phyloP scores from a whole-genome alignment of 2,113 vertebrate genomes.

The Delphinus delphis region DNA sequence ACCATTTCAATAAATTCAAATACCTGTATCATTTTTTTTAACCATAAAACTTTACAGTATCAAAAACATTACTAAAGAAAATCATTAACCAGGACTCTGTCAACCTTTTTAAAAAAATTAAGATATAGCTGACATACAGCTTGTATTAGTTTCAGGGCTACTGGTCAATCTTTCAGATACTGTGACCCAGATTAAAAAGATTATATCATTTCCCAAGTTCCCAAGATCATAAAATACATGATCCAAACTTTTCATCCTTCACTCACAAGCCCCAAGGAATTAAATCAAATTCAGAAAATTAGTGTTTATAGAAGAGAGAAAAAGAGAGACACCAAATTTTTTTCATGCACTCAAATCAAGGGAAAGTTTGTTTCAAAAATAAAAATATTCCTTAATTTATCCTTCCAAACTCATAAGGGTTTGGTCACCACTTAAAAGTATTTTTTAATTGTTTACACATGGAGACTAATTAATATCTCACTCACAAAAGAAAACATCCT shows the following conservation, averaged over 20 bases:
- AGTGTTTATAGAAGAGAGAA: background rate
- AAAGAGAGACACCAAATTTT: background rate
- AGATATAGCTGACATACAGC: background rate
- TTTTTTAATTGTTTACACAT: background rate
- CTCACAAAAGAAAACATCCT: background rate
- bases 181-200: background rate
- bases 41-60: background rate
- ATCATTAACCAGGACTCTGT: background rate
- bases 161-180: background rate
- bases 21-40: background rate
- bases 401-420: conserved; percentile 17
- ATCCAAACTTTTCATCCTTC: background rate
- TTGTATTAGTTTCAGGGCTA: background rate
- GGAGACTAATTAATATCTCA: background rate
- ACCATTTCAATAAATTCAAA: conserved; percentile 42
- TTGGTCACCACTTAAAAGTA: conserved; percentile 2
- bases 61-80: conserved; percentile 33
- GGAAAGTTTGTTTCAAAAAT: conserved; percentile 26
- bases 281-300: conserved; percentile 30
- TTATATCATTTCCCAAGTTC: background rate
- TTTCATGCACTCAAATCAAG: conserved; percentile 12
- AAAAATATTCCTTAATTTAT: background rate
- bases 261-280: background rate
- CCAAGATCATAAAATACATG: background rate
- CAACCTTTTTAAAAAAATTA: background rate